Percentiles rank a stretch among this genome's conserved stretches.
phyloP scores from a whole-genome alignment of 1,140 invertebrate species.

The Pseudomyrmex pallidus region DNA sequence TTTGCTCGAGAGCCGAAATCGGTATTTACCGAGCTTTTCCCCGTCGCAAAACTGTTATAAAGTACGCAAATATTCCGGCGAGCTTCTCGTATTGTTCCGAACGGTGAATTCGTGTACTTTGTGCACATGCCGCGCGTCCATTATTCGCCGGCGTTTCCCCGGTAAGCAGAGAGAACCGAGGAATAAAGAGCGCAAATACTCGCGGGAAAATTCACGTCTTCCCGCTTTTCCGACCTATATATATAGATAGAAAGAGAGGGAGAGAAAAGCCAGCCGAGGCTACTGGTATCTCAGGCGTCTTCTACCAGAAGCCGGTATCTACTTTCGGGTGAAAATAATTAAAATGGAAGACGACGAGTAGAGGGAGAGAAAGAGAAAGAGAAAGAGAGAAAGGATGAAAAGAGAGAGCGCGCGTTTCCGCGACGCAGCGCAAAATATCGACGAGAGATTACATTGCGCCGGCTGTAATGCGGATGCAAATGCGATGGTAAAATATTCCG shows the following conservation, averaged over 20 bases:
- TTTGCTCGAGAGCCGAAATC: slow-evolving; percentile 47
- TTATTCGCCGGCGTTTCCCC: slow-evolving; percentile 74
- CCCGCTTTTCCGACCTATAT: background rate
- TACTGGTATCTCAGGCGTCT: slow-evolving; percentile 26
- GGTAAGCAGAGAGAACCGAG: slow-evolving; percentile 72
- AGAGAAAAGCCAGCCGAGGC: slow-evolving; percentile 14
- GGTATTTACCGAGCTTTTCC: slow-evolving; percentile 62
- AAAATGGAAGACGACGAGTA: slow-evolving; percentile 79
- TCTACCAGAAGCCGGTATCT: slow-evolving; percentile 66
- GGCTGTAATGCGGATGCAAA: slow-evolving; percentile 83
- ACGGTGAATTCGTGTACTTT: slow-evolving; percentile 56
- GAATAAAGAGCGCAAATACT: slow-evolving; percentile 80
- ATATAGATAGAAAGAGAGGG: too few species aligned
- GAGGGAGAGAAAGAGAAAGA: slow-evolving; percentile 9
- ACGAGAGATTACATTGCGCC: slow-evolving; percentile 83
- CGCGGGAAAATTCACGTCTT: slow-evolving; percentile 75
- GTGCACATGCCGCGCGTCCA: slow-evolving; percentile 52
- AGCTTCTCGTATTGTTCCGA: slow-evolving; percentile 56
- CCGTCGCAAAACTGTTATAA: slow-evolving; percentile 64
- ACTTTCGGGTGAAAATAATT: slow-evolving; percentile 81
- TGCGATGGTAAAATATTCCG: slow-evolving; percentile 84
- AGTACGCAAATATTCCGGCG: slow-evolving; percentile 63
- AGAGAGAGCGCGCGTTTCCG: slow-evolving; percentile 62
- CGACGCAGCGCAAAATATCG: slow-evolving; percentile 82
- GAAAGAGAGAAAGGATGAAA: background rate